Evolutionary conservation across 2,888 invertebrate species (phyloP).

Genomic region (Caenorhabditis macrosperma): DNA sequence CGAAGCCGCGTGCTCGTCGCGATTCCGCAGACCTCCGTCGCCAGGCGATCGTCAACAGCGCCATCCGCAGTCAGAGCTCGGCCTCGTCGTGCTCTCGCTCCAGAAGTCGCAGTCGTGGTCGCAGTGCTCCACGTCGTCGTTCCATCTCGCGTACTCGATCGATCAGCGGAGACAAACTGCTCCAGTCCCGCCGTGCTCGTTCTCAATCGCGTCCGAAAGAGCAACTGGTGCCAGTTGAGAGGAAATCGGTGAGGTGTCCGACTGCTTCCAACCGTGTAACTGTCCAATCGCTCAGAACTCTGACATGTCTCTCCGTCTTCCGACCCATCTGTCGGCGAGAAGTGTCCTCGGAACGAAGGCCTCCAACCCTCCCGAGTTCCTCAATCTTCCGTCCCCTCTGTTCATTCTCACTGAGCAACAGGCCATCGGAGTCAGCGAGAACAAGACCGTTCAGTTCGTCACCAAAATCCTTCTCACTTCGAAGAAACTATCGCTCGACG

Average conservation of each 20-base stretch:
- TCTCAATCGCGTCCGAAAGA: background rate
- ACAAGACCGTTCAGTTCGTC: constrained; percentile 51
- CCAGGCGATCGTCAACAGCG: constrained; percentile 41
- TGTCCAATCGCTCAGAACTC: background rate
- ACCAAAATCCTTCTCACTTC: constrained; percentile 48
- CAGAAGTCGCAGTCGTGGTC: constrained; percentile 13
- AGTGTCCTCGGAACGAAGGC: constrained; percentile 15
- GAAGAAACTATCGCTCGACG: constrained; percentile 33
- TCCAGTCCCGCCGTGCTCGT: background rate
- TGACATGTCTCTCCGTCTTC: constrained; percentile 3
- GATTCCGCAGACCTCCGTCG: constrained; percentile 41
- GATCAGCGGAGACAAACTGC: background rate
- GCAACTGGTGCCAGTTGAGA: constrained; percentile 1
- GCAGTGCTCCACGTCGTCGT: background rate
- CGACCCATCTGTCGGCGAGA: constrained; percentile 14
- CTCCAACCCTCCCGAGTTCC: constrained; percentile 6
- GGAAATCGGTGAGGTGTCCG: background rate
- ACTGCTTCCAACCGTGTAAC: too few species aligned
- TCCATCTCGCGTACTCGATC: constrained; percentile 9
- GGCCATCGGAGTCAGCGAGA: constrained; percentile 45
- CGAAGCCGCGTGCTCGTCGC: constrained; percentile 10
- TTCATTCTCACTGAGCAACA: constrained; percentile 54
- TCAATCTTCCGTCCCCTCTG: constrained; percentile 46
- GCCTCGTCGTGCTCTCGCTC: constrained; percentile 23
- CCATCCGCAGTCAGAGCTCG: constrained; percentile 13